Evolutionary conservation across 2,888 invertebrate species (phyloP).

Genomic region (Arrhopalites spinosus): DNA sequence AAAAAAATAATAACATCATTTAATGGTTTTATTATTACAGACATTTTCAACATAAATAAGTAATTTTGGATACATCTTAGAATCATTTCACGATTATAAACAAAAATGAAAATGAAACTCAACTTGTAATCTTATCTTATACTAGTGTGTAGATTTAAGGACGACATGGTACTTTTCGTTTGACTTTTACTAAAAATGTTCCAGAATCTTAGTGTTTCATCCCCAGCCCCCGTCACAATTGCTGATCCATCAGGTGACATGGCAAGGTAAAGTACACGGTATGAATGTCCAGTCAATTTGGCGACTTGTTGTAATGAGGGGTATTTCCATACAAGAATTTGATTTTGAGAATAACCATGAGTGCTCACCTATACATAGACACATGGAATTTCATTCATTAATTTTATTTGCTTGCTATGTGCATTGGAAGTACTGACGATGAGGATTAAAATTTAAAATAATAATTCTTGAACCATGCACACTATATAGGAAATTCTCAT

Average conservation of each 20-base stretch:
- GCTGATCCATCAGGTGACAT: constrained; percentile 98
- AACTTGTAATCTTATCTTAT: constrained; percentile 67
- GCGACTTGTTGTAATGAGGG: constrained; percentile 96
- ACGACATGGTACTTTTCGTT: constrained; percentile 90
- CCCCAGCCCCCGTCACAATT: constrained; percentile 98
- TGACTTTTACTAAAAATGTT: constrained; percentile 98
- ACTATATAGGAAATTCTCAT: too few species aligned
- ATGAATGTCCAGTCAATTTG: constrained; percentile 94
- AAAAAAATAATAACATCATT: neutral
- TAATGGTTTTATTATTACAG: constrained; percentile 1
- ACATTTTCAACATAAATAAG: constrained; percentile 10
- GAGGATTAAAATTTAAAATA: neutral
- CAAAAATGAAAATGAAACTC: constrained; percentile 8
- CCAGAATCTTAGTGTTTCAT: constrained; percentile 98
- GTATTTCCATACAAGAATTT: constrained; percentile 98
- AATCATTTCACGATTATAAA: constrained; percentile 9
- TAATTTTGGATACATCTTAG: neutral
- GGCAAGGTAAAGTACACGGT: constrained; percentile 92
- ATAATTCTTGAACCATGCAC: neutral
- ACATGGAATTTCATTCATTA: neutral
- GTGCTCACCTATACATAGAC: constrained; percentile 70
- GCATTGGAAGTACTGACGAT: neutral
- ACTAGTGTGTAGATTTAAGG: constrained; percentile 88
- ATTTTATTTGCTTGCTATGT: too few species aligned
- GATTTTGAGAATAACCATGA: constrained; percentile 98